Evolutionary conservation across 1,140 invertebrate species (phyloP), one percentile per base, ranked within the genome.

Genomic region (Caenorhabditis remanei): DNA sequence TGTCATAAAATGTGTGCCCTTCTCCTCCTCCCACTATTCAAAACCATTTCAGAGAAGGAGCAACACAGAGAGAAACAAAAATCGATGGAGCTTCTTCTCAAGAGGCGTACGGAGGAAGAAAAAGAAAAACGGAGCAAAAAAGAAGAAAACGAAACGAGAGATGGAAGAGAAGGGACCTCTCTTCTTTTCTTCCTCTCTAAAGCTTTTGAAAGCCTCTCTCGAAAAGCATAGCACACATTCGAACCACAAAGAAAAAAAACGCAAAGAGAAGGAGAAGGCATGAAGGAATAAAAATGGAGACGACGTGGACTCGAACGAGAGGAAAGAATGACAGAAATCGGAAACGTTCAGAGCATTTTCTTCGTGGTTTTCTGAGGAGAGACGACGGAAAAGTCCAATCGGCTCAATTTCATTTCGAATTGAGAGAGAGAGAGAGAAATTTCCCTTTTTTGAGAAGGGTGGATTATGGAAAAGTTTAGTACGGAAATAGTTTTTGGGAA

Each of bases 141-240:
- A 50, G 46, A 79, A 79, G 46, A 79, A 79, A 79, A 79, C 71
- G 71, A 79, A 79, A 79, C 71, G 71, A 79, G 71, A 79, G 71
- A 79, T n/a, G 46, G 41, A 50, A 11, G 71, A 50, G 53, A 79
- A 79, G n/a, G 71, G 71, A 79, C 71, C 71, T 32, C 24, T 32
- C 24, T 67, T 53, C 71, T 41, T 9, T 41, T 50, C 46, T 50
- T 53, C 46, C 46, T 21, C n/a, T 11, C 11, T 8, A 14, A 24
- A 32, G 32, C 32, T 32, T 32, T 32, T 32, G 24, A 79, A n/a
- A 79, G 71, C 41, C 40, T 14, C n/a, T 67, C n/a, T 48, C 21
- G 19, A 48, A 50, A 46, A 48, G 46, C 71, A 79, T n/a, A 50
- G 71, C 43, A 24, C 46, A 79, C 71, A 19, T 32, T 46, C 56